Evolutionary conservation across 37 sponge, comb jelly and placozoan species (phyloP).

Genomic region (Aphrocallistes beatrix): DNA sequence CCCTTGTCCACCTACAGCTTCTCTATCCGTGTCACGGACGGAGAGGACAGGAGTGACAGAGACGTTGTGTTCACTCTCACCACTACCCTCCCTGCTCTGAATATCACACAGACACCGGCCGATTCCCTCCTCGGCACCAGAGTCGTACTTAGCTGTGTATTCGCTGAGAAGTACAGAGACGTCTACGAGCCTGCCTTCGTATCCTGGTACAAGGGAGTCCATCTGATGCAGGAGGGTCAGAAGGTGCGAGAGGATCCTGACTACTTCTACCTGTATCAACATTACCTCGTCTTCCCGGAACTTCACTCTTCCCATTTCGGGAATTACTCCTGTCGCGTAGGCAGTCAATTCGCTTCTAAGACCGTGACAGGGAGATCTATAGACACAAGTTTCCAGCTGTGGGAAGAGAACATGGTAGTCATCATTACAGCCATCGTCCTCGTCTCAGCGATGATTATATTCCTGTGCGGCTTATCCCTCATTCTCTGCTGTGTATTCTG

Average conservation of each 20-base stretch:
- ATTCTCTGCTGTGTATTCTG: not conserved
- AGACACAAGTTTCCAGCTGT: not conserved
- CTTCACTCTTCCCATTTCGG: not conserved
- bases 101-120: not conserved
- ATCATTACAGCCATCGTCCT: not conserved
- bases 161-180: not conserved
- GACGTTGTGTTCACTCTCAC: not conserved
- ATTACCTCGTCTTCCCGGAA: not conserved
- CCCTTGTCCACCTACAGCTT: slow-evolving; percentile 11
- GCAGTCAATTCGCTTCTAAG: not conserved
- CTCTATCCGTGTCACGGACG: not conserved
- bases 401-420: not conserved
- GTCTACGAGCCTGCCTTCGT: not conserved
- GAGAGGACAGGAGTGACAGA: not conserved
- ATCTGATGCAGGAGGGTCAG: not conserved
- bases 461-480: not conserved
- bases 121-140: not conserved
- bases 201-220: not conserved
- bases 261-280: not conserved
- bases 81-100: not conserved
- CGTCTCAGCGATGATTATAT: not conserved
- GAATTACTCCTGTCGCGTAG: not conserved
- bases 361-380: not conserved
- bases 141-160: not conserved
- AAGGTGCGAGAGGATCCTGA: not conserved